Base-by-base conservation (phyloP, 2,888 invertebrate genomes). In the Bombylius major region DNA sequence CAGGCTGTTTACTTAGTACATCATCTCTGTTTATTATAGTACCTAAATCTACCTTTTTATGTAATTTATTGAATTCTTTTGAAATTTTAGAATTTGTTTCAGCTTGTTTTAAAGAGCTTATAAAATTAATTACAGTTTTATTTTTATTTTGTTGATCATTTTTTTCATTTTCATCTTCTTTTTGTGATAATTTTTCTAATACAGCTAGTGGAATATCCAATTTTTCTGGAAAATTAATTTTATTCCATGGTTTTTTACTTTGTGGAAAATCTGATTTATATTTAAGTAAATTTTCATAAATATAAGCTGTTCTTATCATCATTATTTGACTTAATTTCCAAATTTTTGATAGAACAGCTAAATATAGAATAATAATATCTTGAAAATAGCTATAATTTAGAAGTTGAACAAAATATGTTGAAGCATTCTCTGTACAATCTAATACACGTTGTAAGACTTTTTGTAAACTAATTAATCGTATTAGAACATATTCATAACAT, bases 281-380 rank as follows among this genome's bases (percentile, higher is more conserved):
- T 1, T 55, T 51, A 5, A 63, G 7, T 8, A 69, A 45, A 47
- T 61, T 60, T 45, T 61, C 63, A 46, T 73, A 73, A 0, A 68
- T 57, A 4, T 54, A 57, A 4, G 63, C 63, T 45, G 65, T 66
- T 47, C 54, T 58, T 51, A 63, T 68, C 5, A 62, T 56, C 14
- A 69, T 58, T 23, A 62, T 54, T 3, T 58, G 57, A 42, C 65
- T 66, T 0, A 69, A 49, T 49, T 61, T 66, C 55, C 67, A 62
- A 6, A 71, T 61, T 53, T 69, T 70, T 3, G 68, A 66, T 11
- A 70, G 56, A 0, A 68, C 67, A 12, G 70, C 66, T n/a, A 72
- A 36, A 0, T 71, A 57, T 11, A 71, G 54, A 0, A 68, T 66
- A 1, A 65, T 61, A 0, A 61, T 66, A n/a, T 73, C 73, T 61